phyloP scores from a whole-genome alignment of 2,113 vertebrate species.

The Pterophyllum scalare region DNA sequence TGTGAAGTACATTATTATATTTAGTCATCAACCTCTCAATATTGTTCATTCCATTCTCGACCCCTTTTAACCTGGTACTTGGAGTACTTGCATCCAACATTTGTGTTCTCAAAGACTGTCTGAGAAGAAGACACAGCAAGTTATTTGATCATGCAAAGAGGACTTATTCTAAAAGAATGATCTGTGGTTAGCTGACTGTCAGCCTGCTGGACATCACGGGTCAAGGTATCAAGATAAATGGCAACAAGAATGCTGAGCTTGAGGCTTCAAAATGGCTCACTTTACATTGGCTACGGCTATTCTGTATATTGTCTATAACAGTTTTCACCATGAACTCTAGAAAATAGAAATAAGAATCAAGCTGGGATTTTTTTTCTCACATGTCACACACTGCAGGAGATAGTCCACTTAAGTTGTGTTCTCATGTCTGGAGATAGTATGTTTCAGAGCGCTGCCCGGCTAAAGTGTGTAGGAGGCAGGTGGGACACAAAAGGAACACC shows the following conservation, averaged over 20 bases:
- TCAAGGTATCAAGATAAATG: too few relatives aligned
- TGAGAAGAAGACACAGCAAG: too few relatives aligned
- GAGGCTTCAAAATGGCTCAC: too few relatives aligned
- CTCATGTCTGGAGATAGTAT: background rate
- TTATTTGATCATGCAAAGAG: too few relatives aligned
- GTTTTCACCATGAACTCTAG: background rate
- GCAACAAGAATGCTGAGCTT: too few relatives aligned
- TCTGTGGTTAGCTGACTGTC: too few relatives aligned
- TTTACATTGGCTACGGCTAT: background rate
- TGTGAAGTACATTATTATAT: too few relatives aligned
- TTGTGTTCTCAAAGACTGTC: too few relatives aligned
- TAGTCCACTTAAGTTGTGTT: background rate
- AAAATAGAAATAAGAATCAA: background rate
- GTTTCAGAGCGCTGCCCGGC: background rate
- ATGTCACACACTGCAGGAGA: background rate
- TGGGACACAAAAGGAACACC: background rate
- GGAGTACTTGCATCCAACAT: background rate
- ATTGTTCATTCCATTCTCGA: background rate
- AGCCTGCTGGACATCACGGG: too few relatives aligned
- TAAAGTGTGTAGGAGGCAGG: background rate
- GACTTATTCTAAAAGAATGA: too few relatives aligned
- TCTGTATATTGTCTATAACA: background rate
- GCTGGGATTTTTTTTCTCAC: too few relatives aligned
- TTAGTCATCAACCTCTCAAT: too few relatives aligned
- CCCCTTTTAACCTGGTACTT: background rate